Base-by-base conservation (phyloP, 2,797 vertebrate species). In the Sphaeramia orbicularis region DNA sequence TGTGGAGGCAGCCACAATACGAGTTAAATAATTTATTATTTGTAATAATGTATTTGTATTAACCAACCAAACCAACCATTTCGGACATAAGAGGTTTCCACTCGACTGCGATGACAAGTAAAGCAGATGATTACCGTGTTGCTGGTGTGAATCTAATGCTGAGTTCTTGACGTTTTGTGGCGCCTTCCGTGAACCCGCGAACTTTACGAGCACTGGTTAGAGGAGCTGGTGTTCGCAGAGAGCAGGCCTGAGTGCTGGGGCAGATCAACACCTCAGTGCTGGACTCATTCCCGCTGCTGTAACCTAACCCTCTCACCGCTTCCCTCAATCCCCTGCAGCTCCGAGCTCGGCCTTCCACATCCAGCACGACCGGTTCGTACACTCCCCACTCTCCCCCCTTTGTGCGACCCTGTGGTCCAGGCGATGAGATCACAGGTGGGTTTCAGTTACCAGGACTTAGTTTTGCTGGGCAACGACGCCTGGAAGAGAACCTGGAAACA, bases 191-290 rank as follows among this genome's bases (percentile, higher is more conserved):
- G 40, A 41, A 36, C 41, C 43, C 48, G 6, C 32, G 50, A 60
- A 61, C 62, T 49, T 56, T 14, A 38, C n/a, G 12, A 41, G 40
- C 12, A 49, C 49, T 6, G 1, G 40, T 10, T 1, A n/a, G 18
- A 41, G 16, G 40, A 32, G 19, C 24, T 12, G 30, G 45, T 51
- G 65, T 74, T 48, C 62, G 48, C 57, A 50, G 53, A 44, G 52
- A n/a, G 52, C 67, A 71, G 32, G 30, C 61, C 51, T 38, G 58
- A 54, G 69, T 65, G 74, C 59, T 65, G 41, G 9, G 67, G 65
- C 50, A 78, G 65, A 76, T 77, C 68, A 64, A 57, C 55, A 62
- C 78, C 66, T 78, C 38, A 10, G 30, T 7, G 44, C 61, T 78
- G 64, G 43, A 38, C 36, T 58, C 50, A 48, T 30, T 57, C 19